A percentile compares a stretch with the other conserved stretches of the same genome.
phyloP scores from a whole-genome alignment of 2,888 invertebrate genomes.

The Gastracanthus pulcherrimus region DNA sequence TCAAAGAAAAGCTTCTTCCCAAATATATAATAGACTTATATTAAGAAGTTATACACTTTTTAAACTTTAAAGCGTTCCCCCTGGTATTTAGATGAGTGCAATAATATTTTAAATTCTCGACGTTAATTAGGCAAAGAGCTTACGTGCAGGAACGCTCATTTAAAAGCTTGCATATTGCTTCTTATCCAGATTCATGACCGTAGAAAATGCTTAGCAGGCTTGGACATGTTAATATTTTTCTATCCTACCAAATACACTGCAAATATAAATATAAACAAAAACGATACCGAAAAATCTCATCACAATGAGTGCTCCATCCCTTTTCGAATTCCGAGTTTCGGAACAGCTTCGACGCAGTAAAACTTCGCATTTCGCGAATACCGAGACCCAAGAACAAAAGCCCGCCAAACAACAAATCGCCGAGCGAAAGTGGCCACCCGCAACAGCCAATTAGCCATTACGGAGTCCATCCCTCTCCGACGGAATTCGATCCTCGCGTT shows the following conservation, averaged over 20 bases:
- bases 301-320: no score
- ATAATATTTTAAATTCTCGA: neutral
- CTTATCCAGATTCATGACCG: neutral
- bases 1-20: neutral
- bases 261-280: no score
- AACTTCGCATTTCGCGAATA: no score
- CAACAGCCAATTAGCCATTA: neutral
- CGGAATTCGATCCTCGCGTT: neutral
- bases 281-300: no score
- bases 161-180: neutral
- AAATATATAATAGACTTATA: no score
- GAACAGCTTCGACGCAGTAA: neutral
- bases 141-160: neutral
- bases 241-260: no score
- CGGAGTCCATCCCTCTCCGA: neutral
- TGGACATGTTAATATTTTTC: no score
- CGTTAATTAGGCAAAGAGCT: neutral
- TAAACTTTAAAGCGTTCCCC: neutral
- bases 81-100: no score
- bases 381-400: no score
- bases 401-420: neutral
- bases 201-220: no score
- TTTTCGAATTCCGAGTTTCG: neutral
- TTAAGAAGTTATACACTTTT: no score
- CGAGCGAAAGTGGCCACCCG: neutral